A percentile compares a stretch with the other conserved stretches of the same genome.
phyloP scores from a whole-genome alignment of 2,797 vertebrate genomes.

The Okamejei kenojei region DNA sequence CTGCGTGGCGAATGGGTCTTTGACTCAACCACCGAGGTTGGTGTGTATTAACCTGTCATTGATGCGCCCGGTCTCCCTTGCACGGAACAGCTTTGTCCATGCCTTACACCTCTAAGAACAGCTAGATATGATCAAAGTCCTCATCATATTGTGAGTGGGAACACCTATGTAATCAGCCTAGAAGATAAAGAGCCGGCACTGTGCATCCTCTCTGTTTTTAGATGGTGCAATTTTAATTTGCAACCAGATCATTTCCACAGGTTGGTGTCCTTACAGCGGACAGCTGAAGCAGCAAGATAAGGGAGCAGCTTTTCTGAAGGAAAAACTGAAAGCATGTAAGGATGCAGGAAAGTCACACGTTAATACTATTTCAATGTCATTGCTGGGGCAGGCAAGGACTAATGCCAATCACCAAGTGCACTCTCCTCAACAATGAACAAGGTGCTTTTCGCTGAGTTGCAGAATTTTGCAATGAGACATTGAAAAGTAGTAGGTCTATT shows the following conservation, averaged over 20 bases:
- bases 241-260: background rate
- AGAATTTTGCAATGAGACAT: background rate
- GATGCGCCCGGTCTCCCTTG: too few relatives aligned
- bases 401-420: background rate
- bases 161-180: background rate
- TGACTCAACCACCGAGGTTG: too few relatives aligned
- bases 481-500: background rate
- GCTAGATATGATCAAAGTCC: background rate
- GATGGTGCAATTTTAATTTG: background rate
- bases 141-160: background rate
- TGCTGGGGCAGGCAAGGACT: background rate
- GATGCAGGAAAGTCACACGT: background rate
- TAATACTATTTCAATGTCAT: conserved; percentile 14
- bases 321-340: background rate
- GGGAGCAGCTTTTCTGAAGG: background rate
- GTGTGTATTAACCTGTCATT: too few relatives aligned
- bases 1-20: too few relatives aligned
- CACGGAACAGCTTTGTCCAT: background rate
- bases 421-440: background rate
- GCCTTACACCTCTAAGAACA: too few relatives aligned
- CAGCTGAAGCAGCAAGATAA: background rate
- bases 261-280: background rate
- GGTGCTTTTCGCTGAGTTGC: background rate
- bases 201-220: background rate
- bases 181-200: background rate